Evolutionary conservation across 2,797 vertebrate genomes (phyloP), one percentile per base, ranked within the genome.

Genomic region (Adrianichthys oophorus): DNA sequence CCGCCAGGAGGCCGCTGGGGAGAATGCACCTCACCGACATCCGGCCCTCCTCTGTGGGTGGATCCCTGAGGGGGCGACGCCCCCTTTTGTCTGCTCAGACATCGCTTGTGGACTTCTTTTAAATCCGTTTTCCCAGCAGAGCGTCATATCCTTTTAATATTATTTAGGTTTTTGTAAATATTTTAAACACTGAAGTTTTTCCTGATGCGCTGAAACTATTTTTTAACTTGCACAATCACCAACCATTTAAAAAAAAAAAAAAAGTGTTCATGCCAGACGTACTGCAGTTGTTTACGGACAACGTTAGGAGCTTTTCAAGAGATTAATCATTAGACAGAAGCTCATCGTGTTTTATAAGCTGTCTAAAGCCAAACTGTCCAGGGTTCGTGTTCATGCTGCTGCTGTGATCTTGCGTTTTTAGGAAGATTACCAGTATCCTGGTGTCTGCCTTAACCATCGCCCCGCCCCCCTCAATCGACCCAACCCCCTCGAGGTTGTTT

Each of bases 121-220:
- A 48, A 23, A 24, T 47, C 55, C 63, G 64, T 57, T 64, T 72
- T 69, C 70, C 57, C 48, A 79, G 73, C 67, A 59, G 71, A 44
- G 46, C 63, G 60, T 84, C 65, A 78, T 85, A 85, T 86, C 59
- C 50, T 87, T 85, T 87, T 87, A 85, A 61, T 71, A 67, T 76
- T 52, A 68, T 73, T 87, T 85, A 70, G 64, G 61, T 69, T 58
- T 53, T 55, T 92, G 90, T 93, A 89, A 82, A 91, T 90, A 90
- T 87, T 87, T 82, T 83, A 87, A 82, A 83, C 85, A 87, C 85
- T 81, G 83, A 90, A 83, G 57, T 48, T 76, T 90, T 82, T 84
- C 80, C 72, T 70, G 59, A 82, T 50, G 70, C 61, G 73, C 77
- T 82, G 76, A 89, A 51, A 72, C 43, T 16, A 77, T 80, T 68